These are phyloP conservation scores for Echinarachnius parma DNA, from an alignment of 53 echinoderm and acorn worm species.

Conservation along the genomic window DNA sequence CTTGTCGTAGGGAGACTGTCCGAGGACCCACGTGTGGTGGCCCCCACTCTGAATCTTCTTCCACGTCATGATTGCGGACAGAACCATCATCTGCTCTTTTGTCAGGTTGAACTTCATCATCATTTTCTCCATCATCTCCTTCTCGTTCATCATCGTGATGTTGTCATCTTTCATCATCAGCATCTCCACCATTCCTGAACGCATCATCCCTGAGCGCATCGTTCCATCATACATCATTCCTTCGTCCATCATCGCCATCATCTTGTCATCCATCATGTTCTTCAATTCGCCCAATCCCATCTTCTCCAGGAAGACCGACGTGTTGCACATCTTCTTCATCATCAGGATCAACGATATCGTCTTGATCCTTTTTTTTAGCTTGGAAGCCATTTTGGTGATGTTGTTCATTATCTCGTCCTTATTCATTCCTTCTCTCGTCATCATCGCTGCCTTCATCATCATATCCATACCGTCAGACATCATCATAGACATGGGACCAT, in stretches of 20 bases:
- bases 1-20: slow-evolving; percentile 17
- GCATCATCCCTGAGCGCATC: slow-evolving; percentile 9
- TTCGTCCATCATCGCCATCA: background rate
- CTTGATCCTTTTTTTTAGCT: slow-evolving; percentile 30
- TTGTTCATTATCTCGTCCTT: slow-evolving; percentile 16
- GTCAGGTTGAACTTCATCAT: slow-evolving; percentile 28
- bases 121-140: slow-evolving; percentile 3
- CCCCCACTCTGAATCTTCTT: background rate
- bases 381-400: slow-evolving; percentile 15
- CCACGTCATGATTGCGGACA: slow-evolving; percentile 1
- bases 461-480: slow-evolving; percentile 2
- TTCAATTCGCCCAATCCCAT: slow-evolving; percentile 26
- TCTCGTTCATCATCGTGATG: background rate
- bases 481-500: slow-evolving; percentile 20
- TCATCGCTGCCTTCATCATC: slow-evolving; percentile 8
- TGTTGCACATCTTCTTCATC: slow-evolving; percentile 33
- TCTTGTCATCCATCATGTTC: slow-evolving; percentile 5
- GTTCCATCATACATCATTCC: background rate
- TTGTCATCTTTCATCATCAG: slow-evolving; percentile 3
- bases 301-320: slow-evolving; percentile 7
- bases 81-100: slow-evolving; percentile 17
- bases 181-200: background rate
- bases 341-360: slow-evolving; percentile 15
- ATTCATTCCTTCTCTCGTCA: background rate
- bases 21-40: slow-evolving; percentile 25